These are phyloP conservation scores for Julus scanicus DNA, from an alignment of 2,888 invertebrate genomes.

Conservation along the genomic window DNA sequence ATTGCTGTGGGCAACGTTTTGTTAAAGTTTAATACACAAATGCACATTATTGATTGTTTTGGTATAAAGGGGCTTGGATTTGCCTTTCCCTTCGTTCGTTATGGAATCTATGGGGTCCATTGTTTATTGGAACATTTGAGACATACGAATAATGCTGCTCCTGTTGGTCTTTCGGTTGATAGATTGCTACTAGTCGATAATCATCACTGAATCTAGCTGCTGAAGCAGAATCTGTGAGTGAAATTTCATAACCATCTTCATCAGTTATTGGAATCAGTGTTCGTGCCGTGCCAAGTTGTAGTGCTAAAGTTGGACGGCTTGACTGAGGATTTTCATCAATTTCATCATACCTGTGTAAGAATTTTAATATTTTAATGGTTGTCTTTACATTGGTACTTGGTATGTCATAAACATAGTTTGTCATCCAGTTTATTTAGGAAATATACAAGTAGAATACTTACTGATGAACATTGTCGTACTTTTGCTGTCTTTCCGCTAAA, in stretches of 20 bases:
- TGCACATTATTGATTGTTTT: background rate
- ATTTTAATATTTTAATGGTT: too few relatives aligned
- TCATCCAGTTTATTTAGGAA: background rate
- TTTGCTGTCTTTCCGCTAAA: background rate
- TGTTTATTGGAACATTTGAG: background rate
- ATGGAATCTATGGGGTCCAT: background rate
- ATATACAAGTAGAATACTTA: background rate
- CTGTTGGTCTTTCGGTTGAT: background rate
- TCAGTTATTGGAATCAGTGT: slow-evolving; percentile 4
- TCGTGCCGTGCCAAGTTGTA: background rate
- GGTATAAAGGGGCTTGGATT: background rate
- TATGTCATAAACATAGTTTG: background rate
- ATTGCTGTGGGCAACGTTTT: too few relatives aligned
- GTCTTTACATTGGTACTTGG: too few relatives aligned
- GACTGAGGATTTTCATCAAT: background rate
- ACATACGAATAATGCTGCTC: background rate
- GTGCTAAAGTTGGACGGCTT: background rate
- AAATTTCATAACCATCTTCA: slow-evolving; percentile 18
- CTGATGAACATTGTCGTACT: background rate
- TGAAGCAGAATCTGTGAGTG: background rate
- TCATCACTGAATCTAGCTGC: background rate
- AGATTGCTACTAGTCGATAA: background rate
- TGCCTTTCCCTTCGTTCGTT: background rate
- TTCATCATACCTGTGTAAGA: slow-evolving; percentile 14
- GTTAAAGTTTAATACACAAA: too few relatives aligned